phyloP scores from a whole-genome alignment of 2,888 invertebrate species.

The Amphipoea lucens region DNA sequence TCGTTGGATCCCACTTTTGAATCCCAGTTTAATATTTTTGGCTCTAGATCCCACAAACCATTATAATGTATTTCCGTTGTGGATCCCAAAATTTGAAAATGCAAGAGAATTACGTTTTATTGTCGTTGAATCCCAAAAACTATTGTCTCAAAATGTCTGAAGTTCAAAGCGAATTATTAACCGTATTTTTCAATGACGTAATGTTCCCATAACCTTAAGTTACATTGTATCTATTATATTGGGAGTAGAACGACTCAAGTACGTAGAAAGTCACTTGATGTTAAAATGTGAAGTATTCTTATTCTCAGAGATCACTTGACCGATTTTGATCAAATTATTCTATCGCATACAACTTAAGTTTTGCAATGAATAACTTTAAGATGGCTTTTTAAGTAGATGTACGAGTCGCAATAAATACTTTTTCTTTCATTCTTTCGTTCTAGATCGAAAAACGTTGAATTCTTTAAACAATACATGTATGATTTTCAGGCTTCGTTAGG shows the following conservation, averaged over 20 bases:
- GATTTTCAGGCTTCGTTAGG: not conserved
- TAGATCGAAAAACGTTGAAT: not conserved
- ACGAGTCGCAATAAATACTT: too few species aligned
- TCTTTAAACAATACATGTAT: not conserved
- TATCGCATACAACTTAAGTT: not conserved
- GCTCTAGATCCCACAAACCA: too few species aligned
- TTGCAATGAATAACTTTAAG: not conserved
- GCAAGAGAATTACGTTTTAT: too few species aligned
- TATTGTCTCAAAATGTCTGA: too few species aligned
- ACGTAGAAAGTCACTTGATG: conserved; percentile 20
- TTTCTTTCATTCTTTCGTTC: too few species aligned
- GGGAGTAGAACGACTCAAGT: not conserved
- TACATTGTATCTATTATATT: not conserved
- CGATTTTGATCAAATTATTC: not conserved
- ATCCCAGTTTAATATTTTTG: too few species aligned
- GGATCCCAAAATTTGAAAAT: too few species aligned
- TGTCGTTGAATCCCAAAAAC: too few species aligned
- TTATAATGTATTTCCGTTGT: too few species aligned
- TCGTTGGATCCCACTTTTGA: too few species aligned
- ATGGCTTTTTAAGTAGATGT: not conserved
- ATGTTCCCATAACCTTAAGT: not conserved
- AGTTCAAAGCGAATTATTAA: too few species aligned
- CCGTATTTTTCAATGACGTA: not conserved
- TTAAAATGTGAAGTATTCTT: not conserved
- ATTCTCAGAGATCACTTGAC: conserved; percentile 6